Percentiles rank a stretch among this genome's conserved stretches.
These are phyloP conservation scores for Epiblema foenella DNA, from an alignment of 2,888 invertebrate genomes.

Conservation along the genomic window DNA sequence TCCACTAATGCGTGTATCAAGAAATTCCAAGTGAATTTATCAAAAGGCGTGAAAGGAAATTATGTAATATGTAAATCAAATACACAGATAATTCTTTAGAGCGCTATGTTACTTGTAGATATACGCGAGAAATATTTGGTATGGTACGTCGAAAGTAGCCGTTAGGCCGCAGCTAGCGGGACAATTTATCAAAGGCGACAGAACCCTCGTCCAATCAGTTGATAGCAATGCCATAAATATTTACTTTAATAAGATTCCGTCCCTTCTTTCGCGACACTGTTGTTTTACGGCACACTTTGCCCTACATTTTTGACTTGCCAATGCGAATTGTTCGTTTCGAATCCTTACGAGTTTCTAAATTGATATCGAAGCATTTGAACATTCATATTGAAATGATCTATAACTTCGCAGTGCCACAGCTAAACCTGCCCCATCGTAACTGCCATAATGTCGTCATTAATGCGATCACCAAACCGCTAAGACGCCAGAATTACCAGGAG, in stretches of 20 bases:
- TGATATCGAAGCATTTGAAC: not conserved
- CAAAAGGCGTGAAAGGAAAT: conserved; percentile 71
- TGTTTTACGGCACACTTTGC: conserved; percentile 80
- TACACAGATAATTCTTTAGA: conserved; percentile 70
- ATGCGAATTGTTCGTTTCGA: conserved; percentile 57
- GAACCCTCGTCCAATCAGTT: conserved; percentile 82
- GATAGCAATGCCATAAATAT: conserved; percentile 84
- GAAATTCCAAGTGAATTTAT: conserved; percentile 61
- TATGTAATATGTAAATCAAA: conserved; percentile 77
- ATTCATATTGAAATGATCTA: not conserved
- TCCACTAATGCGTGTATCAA: conserved; percentile 53
- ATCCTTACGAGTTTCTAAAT: not conserved
- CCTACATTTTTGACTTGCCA: conserved; percentile 71
- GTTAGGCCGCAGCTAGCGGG: conserved; percentile 73
- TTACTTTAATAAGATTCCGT: conserved; percentile 84
- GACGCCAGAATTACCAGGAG: conserved; percentile 50
- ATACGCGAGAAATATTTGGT: conserved; percentile 72
- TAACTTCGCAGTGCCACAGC: not conserved
- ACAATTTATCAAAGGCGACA: conserved; percentile 81
- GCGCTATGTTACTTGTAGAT: conserved; percentile 63
- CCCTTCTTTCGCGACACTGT: conserved; percentile 77
- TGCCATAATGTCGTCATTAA: conserved; percentile 8
- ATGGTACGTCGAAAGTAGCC: conserved; percentile 59
- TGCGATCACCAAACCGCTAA: conserved; percentile 23
- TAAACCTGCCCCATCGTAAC: not conserved